Evolutionary conservation across 2,113 vertebrate genomes (phyloP).

Genomic region (Phoxinus phoxinus): DNA sequence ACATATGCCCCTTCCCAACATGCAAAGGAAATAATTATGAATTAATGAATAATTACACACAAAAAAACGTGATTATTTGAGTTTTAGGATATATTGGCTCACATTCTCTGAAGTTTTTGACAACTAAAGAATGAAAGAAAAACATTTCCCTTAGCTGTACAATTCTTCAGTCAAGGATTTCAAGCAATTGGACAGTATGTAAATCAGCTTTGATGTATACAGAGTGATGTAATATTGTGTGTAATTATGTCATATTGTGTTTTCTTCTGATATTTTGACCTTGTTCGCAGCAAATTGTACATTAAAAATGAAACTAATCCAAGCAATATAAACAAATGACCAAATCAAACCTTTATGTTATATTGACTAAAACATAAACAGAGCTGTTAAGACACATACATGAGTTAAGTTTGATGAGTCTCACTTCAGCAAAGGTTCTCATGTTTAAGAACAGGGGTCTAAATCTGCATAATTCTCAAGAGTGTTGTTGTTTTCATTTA

Average conservation of each 20-base stretch:
- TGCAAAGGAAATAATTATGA: not conserved
- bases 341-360: not conserved
- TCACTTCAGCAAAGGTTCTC: not conserved
- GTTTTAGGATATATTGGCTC: not conserved
- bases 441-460: not conserved
- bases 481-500: not conserved
- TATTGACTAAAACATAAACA: slow-evolving; percentile 16
- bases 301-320: not conserved
- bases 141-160: not conserved
- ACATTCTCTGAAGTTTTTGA: not conserved
- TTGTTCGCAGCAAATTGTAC: not conserved
- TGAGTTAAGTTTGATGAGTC: not conserved
- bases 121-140: not conserved
- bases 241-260: not conserved
- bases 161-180: not conserved
- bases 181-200: not conserved
- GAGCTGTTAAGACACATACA: not conserved
- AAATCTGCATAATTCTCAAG: not conserved
- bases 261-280: not conserved
- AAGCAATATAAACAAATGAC: not conserved
- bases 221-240: not conserved
- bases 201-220: not conserved
- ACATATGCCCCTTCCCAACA: not conserved
- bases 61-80: not conserved
- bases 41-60: not conserved